A percentile compares a stretch with the other conserved stretches of the same genome.
Evolutionary conservation across 2,797 vertebrate species (phyloP).

Genomic region (Sebastolobus alascanus): DNA sequence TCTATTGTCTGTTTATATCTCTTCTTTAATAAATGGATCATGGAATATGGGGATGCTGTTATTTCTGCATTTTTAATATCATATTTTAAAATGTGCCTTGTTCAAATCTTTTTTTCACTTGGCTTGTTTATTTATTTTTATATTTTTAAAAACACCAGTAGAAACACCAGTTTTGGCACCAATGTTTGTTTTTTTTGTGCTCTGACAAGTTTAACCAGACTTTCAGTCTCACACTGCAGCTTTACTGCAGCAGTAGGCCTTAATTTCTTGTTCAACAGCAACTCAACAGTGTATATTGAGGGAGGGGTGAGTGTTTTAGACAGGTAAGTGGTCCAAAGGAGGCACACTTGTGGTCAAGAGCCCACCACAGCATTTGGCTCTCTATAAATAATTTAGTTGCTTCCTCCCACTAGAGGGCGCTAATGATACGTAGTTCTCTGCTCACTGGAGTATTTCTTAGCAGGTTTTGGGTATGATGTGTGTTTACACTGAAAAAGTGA

Average conservation of each 20-base stretch:
- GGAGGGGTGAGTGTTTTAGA: not conserved
- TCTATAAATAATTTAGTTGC: not conserved
- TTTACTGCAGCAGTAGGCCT: not conserved
- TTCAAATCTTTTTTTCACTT: not conserved
- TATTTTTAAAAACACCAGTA: not conserved
- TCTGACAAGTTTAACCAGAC: not conserved
- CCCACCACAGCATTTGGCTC: not conserved
- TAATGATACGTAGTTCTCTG: not conserved
- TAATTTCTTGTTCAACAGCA: not conserved
- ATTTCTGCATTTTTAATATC: not conserved
- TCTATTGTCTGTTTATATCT: not conserved
- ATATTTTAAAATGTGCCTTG: not conserved
- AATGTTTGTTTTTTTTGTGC: not conserved
- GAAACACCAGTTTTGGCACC: not conserved
- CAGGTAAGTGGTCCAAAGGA: not conserved
- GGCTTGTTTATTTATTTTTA: not conserved
- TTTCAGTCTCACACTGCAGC: not conserved
- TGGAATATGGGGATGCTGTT: not conserved
- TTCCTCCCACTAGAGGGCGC: slow-evolving; percentile 72
- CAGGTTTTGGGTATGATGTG: not conserved
- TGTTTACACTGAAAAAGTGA: not conserved
- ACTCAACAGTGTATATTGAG: not conserved
- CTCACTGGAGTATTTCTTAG: not conserved
- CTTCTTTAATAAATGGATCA: not conserved
- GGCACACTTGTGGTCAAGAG: not conserved